phyloP scores from a whole-genome alignment of 2,888 invertebrate genomes.

The Lysandra coridon region DNA sequence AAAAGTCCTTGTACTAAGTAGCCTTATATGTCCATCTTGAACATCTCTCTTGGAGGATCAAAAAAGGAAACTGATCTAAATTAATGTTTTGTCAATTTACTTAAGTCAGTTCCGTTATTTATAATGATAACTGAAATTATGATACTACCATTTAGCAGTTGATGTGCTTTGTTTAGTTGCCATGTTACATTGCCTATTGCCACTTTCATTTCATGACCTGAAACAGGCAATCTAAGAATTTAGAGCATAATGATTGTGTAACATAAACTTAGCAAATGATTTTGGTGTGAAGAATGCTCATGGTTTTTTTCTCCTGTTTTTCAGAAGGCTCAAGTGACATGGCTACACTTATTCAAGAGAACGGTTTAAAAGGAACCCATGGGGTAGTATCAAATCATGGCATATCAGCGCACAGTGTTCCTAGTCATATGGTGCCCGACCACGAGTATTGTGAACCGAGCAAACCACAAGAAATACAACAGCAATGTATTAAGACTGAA shows the following conservation, averaged over 20 bases:
- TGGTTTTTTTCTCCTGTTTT: constrained; percentile 44
- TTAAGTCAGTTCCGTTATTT: no score
- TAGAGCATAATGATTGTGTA: constrained; percentile 31
- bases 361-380: constrained; percentile 86
- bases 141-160: no score
- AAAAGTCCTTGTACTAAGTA: background rate
- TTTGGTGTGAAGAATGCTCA: constrained; percentile 13
- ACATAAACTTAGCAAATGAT: background rate
- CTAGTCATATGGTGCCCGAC: constrained; percentile 77
- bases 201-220: background rate
- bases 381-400: constrained; percentile 65
- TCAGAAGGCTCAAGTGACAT: constrained; percentile 78
- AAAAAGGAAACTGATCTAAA: background rate
- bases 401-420: constrained; percentile 63
- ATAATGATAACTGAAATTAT: no score
- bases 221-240: background rate
- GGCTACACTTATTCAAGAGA: constrained; percentile 92
- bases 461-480: constrained; percentile 51
- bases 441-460: constrained; percentile 74
- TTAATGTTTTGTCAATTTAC: no score
- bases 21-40: background rate
- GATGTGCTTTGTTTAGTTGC: background rate
- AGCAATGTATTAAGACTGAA: constrained; percentile 48
- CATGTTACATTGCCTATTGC: background rate
- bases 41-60: background rate